Percentiles rank a stretch among this genome's conserved stretches.
These are phyloP conservation scores for Acromyrmex charruanus DNA, from an alignment of 1,140 invertebrate genomes.

Conservation along the genomic window DNA sequence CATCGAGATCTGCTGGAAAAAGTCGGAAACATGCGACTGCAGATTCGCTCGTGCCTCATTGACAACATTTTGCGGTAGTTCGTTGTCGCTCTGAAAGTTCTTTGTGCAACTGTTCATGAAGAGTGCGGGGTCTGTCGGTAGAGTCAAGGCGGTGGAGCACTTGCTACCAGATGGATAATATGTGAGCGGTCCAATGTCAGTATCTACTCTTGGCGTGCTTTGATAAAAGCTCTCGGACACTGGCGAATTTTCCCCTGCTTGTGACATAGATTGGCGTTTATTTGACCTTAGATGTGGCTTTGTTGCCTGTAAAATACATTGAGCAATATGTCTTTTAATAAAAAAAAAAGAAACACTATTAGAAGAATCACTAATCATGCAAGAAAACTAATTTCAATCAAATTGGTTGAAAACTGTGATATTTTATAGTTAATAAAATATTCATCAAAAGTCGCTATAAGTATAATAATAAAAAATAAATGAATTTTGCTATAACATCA, in stretches of 20 bases:
- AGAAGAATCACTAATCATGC: background rate
- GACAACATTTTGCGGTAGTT: slow-evolving; percentile 82
- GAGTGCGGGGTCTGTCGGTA: slow-evolving; percentile 77
- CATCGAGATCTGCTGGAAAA: slow-evolving; percentile 87
- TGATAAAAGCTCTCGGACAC: slow-evolving; percentile 84
- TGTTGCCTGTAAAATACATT: slow-evolving; percentile 77
- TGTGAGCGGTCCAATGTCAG: slow-evolving; percentile 84
- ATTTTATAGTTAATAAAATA: background rate
- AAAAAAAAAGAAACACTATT: background rate
- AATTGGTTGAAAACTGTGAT: background rate
- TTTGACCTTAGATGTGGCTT: slow-evolving; percentile 80
- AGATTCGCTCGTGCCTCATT: slow-evolving; percentile 83
- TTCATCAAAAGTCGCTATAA: too few relatives aligned
- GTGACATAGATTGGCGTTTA: slow-evolving; percentile 82
- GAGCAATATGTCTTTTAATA: background rate
- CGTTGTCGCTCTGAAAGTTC: slow-evolving; percentile 78
- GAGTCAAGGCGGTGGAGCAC: slow-evolving; percentile 75
- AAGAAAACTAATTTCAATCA: background rate
- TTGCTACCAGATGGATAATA: slow-evolving; percentile 69
- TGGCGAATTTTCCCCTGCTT: slow-evolving; percentile 73
- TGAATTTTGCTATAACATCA: too few relatives aligned
- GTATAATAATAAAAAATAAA: too few relatives aligned
- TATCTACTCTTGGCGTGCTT: slow-evolving; percentile 84
- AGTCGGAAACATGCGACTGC: slow-evolving; percentile 86
- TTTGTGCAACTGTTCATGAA: slow-evolving; percentile 70